Base-by-base conservation (phyloP, 2,888 invertebrate genomes). In the Drepana falcataria region DNA sequence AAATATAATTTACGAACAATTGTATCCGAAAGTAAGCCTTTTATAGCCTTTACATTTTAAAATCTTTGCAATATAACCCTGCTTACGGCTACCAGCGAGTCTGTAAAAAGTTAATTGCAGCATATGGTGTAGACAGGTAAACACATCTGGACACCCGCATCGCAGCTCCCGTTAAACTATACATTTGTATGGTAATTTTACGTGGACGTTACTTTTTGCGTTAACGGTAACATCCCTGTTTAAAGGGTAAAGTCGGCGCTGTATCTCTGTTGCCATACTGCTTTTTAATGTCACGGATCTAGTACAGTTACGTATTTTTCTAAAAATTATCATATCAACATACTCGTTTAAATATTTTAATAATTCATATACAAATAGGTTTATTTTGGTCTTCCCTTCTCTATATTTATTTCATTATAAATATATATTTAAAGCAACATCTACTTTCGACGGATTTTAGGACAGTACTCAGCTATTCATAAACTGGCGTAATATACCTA, bases 111-210 rank as follows among this genome's bases (percentile, higher is more conserved):
- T 81, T 83, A 81, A 82, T 81, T 79, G 77, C 76, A 66, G 60
- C 56, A 62, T 61, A 64, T 62, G 66, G 66, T 54, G 59, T 65
- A 66, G 69, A 67, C 73, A 76, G 76, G 82, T 83, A 84, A 82
- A 83, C 83, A 80, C 62, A 68, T 54, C 66, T 66, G 78, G 77
- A 82, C 84, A 81, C 85, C 83, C 80, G 78, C 77, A 78, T 72
- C 60, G 83, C 54, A 65, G 54, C 54, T 56, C 64, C 58, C 55
- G 55, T 55, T 52, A 56, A 55, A 59, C 34, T 21, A 51, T 44
- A 44, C 44, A 44, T 44, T 44, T 44, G 9, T 44, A 44, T 44
- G 44, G 44, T 44, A 44, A 44, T 44, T 44, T 44, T 44, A 44
- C 9, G 44, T 44, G 44, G 9, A 44, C 44, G 44, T 44, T 44